phyloP scores from a whole-genome alignment of 2,113 vertebrate genomes.

The Cathartes aura region DNA sequence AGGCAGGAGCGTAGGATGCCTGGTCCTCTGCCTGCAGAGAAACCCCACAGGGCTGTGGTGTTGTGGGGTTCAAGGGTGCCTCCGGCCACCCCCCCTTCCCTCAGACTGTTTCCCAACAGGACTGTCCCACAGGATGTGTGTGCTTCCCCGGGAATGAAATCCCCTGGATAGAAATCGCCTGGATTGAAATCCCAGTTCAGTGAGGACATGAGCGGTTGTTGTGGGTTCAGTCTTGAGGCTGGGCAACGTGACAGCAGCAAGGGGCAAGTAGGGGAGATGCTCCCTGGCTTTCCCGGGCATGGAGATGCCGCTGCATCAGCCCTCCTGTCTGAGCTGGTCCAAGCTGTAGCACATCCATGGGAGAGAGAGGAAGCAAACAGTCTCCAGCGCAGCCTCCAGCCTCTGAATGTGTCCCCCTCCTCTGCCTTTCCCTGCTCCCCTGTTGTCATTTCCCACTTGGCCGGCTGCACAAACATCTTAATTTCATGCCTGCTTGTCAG shows the following conservation, averaged over 20 bases:
- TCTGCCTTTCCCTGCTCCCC: neutral
- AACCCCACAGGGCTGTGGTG: accelerated
- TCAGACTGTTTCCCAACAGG: neutral
- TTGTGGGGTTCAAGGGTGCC: neutral
- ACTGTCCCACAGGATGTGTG: neutral
- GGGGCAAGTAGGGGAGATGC: neutral
- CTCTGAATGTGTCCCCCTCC: neutral
- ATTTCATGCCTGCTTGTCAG: slow-evolving; percentile 69
- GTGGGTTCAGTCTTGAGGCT: neutral
- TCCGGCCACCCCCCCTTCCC: neutral
- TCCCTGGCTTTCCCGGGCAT: neutral
- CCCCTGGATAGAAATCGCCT: neutral
- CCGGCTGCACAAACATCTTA: slow-evolving; percentile 58
- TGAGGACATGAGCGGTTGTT: neutral
- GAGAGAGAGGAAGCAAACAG: neutral
- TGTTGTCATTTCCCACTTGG: slow-evolving; percentile 49
- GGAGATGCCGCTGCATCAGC: neutral
- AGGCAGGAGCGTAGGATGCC: neutral
- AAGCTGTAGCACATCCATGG: neutral
- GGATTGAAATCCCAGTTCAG: neutral
- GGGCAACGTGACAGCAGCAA: neutral
- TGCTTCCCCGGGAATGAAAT: neutral
- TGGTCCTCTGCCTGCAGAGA: neutral
- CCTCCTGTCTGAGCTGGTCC: neutral
- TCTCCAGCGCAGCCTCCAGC: neutral